Conservation (phyloP, 2,113 vertebrate species). For the Mugil cephalus region DNA sequence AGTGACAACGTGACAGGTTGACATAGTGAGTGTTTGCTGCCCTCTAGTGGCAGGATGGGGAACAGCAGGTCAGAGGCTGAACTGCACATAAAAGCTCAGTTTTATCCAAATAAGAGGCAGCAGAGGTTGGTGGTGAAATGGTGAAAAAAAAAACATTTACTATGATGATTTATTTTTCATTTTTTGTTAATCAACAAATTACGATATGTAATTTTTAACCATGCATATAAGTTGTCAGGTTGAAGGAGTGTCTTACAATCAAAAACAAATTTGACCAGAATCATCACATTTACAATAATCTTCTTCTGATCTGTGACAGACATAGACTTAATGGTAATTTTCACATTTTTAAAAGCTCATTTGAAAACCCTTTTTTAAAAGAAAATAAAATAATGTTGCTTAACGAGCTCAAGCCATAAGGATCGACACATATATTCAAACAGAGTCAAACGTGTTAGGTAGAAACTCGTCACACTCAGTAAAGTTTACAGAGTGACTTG, state of each 20-base stretch:
- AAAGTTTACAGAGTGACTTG: conserved; percentile 10
- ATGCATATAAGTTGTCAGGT: conserved; percentile 1
- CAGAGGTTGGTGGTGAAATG: neutral
- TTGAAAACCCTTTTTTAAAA: conserved; percentile 2
- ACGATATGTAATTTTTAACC: neutral
- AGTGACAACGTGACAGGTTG: neutral
- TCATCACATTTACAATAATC: neutral
- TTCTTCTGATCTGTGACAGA: conserved; percentile 5
- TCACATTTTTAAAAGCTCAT: neutral
- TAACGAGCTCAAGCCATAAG: neutral
- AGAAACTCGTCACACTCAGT: conserved; percentile 17
- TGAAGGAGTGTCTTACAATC: conserved; percentile 37
- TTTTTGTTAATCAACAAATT: too few species aligned
- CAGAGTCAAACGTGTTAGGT: neutral
- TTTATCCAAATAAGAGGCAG: neutral
- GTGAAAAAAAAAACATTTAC: conserved; percentile 52
- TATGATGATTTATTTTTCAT: conserved; percentile 6
- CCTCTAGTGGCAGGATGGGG: conserved; percentile 16
- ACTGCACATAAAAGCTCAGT: neutral
- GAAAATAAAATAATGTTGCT: neutral
- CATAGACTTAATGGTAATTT: neutral
- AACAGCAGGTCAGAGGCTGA: neutral
- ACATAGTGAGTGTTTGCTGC: neutral
- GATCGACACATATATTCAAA: conserved; percentile 2
- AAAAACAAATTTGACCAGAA: conserved; percentile 12